A percentile compares a stretch with the other conserved stretches of the same genome.
phyloP scores from a whole-genome alignment of 2,888 invertebrate genomes.

The Apeira syringaria region DNA sequence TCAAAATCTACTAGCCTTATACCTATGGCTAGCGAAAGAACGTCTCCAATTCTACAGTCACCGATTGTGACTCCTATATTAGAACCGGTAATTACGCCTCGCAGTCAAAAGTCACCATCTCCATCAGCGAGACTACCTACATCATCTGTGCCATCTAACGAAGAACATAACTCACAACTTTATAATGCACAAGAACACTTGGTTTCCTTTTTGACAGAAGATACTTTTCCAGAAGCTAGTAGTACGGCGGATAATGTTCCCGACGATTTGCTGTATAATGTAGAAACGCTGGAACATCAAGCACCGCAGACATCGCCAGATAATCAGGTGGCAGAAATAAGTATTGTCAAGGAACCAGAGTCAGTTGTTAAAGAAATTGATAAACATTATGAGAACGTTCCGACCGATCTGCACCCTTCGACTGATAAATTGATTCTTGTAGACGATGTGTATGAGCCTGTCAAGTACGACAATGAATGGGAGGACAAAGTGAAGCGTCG shows the following conservation, averaged over 20 bases:
- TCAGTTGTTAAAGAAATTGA: constrained; percentile 19
- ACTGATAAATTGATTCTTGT: constrained; percentile 18
- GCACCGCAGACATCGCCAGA: constrained; percentile 46
- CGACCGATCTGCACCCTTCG: constrained; percentile 44
- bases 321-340: constrained; percentile 44
- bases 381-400: constrained; percentile 49
- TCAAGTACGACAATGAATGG: constrained; percentile 63
- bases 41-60: constrained; percentile 46
- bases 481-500: constrained; percentile 65
- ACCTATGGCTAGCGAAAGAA: constrained; percentile 50
- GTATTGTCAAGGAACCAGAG: constrained; percentile 31
- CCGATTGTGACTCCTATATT: constrained; percentile 36
- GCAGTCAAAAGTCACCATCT: constrained; percentile 63
- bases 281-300: constrained; percentile 37
- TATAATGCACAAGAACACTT: constrained; percentile 38
- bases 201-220: constrained; percentile 46
- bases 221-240: constrained; percentile 44
- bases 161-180: constrained; percentile 38
- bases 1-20: constrained; percentile 38
- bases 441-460: constrained; percentile 50
- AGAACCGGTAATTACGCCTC: constrained; percentile 46
- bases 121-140: constrained; percentile 55
- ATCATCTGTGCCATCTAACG: constrained; percentile 49
- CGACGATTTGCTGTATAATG: constrained; percentile 35
- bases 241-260: constrained; percentile 35